Conservation (phyloP, 2,888 invertebrate genomes). For the Dorcus hopei region DNA sequence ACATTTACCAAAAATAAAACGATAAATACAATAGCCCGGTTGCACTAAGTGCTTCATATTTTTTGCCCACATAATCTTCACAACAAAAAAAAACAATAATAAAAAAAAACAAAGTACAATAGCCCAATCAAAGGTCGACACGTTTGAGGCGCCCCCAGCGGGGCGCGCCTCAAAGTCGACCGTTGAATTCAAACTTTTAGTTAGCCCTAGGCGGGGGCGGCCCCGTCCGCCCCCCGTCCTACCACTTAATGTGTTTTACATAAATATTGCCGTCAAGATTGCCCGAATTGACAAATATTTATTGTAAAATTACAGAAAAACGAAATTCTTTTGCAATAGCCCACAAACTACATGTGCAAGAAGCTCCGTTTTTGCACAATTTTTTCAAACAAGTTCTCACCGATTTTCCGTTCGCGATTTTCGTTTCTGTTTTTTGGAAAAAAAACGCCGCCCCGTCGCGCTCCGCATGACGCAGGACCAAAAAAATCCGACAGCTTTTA, state of each 20-base stretch:
- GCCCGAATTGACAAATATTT: conserved; percentile 52
- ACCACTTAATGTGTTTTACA: conserved; percentile 46
- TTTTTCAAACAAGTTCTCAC: conserved; percentile 37
- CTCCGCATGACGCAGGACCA: conserved; percentile 8
- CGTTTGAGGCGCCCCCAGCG: not conserved
- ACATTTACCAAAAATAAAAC: conserved; percentile 28
- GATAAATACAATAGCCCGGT: conserved; percentile 50
- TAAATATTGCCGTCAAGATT: conserved; percentile 49
- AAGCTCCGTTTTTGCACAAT: conserved; percentile 36
- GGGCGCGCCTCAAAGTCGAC: conserved; percentile 28
- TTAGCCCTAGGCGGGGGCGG: conserved; percentile 29
- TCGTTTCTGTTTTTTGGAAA: conserved; percentile 35
- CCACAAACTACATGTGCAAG: conserved; percentile 34
- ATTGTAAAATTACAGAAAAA: conserved; percentile 48
- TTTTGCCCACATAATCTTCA: conserved; percentile 44
- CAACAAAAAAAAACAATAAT: conserved; percentile 35
- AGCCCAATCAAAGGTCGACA: conserved; percentile 44
- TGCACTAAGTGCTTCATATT: conserved; percentile 51
- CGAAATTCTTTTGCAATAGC: conserved; percentile 51
- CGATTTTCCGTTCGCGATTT: conserved; percentile 35
- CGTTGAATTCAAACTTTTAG: conserved; percentile 40
- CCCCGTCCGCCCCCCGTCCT: not conserved
- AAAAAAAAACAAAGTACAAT: conserved; percentile 34
- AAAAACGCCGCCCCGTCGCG: conserved; percentile 5
- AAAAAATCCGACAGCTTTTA: conserved; percentile 9